Percentiles rank a stretch among this genome's conserved stretches.
Conservation (phyloP, 1,140 invertebrate species). For the Pseudomyrmex flavicornis region DNA sequence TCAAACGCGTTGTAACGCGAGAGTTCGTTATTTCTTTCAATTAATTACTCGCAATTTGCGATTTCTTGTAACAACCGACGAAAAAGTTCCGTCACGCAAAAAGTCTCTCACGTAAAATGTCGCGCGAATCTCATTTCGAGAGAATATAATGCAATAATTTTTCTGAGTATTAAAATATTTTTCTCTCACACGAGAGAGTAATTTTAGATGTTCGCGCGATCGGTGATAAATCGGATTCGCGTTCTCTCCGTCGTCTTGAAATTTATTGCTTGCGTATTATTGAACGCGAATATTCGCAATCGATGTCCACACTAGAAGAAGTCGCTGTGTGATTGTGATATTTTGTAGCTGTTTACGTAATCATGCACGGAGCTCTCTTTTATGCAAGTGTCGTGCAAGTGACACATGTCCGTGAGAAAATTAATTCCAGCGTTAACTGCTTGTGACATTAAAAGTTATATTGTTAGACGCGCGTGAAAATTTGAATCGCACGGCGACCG, state of each 20-base stretch:
- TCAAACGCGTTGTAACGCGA: neutral
- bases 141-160: neutral
- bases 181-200: neutral
- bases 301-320: neutral
- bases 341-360: neutral
- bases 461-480: slow-evolving; percentile 40
- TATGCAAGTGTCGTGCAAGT: neutral
- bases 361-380: neutral
- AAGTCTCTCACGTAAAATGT: neutral
- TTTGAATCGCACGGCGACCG: slow-evolving; percentile 31
- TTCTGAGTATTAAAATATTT: neutral
- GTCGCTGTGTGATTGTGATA: neutral
- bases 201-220: neutral
- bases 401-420: slow-evolving; percentile 10
- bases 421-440: slow-evolving; percentile 1
- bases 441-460: slow-evolving; percentile 15
- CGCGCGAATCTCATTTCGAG: neutral
- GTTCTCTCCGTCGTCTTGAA: neutral
- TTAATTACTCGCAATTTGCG: neutral
- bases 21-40: slow-evolving; percentile 5
- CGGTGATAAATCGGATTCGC: neutral
- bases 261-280: neutral
- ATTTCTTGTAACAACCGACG: neutral
- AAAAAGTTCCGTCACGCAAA: neutral
- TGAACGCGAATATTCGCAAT: neutral